Conservation (phyloP, 2,888 invertebrate species). For the Ormia ochracea region DNA sequence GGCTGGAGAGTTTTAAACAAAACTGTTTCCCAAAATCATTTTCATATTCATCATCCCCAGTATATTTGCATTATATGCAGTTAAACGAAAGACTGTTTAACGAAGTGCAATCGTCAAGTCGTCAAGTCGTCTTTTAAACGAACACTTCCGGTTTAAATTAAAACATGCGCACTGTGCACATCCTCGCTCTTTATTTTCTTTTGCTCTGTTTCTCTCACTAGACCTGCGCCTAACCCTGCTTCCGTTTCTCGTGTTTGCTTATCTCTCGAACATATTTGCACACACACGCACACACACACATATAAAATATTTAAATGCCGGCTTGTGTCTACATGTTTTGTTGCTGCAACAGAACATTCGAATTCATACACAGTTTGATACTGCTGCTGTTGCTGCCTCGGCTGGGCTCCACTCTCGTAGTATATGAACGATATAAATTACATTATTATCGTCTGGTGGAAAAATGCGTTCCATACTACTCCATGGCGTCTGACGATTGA, state of each 20-base stretch:
- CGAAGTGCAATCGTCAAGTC: background rate
- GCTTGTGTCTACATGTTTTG: conserved; percentile 36
- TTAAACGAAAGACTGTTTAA: background rate
- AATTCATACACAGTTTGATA: background rate
- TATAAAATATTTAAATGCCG: conserved; percentile 51
- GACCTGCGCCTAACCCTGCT: conserved; percentile 20
- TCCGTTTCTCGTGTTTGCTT: background rate
- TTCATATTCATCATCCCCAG: background rate
- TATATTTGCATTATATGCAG: conserved; percentile 11
- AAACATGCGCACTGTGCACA: conserved; percentile 45
- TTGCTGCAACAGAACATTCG: conserved; percentile 43
- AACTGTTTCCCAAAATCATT: background rate
- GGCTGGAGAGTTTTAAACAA: background rate
- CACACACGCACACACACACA: background rate
- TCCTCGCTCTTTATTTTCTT: conserved; percentile 2
- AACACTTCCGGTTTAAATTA: conserved; percentile 51
- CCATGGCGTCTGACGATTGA: conserved; percentile 8
- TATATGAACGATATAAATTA: conserved; percentile 18
- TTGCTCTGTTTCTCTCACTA: background rate
- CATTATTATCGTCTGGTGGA: conserved; percentile 3
- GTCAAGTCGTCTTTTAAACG: conserved; percentile 34
- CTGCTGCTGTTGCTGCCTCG: background rate
- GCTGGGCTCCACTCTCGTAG: conserved; percentile 1
- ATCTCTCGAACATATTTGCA: background rate
- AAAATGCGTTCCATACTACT: conserved; percentile 2